These are phyloP conservation scores for Phytoseiulus persimilis DNA, from an alignment of 2,888 invertebrate genomes.

Conservation along the genomic window DNA sequence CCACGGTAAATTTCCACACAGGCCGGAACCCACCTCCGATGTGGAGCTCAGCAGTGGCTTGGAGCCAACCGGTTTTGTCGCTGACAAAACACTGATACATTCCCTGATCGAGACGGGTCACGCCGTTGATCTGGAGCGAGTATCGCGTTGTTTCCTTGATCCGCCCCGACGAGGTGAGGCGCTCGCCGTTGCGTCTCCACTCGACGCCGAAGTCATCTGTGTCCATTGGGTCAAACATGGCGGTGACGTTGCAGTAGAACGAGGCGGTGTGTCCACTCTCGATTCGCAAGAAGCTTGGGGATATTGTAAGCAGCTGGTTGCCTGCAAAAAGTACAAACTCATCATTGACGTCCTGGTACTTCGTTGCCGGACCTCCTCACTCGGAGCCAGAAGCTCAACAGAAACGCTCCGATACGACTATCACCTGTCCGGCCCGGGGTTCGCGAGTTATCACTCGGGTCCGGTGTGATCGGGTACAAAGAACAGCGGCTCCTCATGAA, in stretches of 20 bases:
- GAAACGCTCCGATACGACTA: too few relatives aligned
- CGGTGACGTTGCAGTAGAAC: conserved; percentile 36
- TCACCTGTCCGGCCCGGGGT: too few relatives aligned
- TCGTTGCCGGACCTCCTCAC: not conserved
- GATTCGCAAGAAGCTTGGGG: conserved; percentile 37
- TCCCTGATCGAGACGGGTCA: conserved; percentile 32
- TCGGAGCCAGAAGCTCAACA: too few relatives aligned
- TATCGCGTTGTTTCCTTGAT: conserved; percentile 32
- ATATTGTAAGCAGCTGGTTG: conserved; percentile 38
- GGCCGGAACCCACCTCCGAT: conserved; percentile 9
- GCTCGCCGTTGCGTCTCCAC: conserved; percentile 15
- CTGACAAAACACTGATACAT: conserved; percentile 34
- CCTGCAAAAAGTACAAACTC: not conserved
- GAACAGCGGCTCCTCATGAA: too few relatives aligned
- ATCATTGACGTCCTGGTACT: not conserved
- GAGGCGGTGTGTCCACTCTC: conserved; percentile 38
- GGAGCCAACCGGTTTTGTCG: conserved; percentile 31
- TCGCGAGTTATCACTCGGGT: too few relatives aligned
- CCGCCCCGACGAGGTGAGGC: conserved; percentile 20
- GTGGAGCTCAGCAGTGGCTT: conserved; percentile 32
- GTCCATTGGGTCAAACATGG: conserved; percentile 38
- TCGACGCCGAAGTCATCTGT: conserved; percentile 37
- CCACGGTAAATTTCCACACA: not conserved
- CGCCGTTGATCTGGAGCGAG: conserved; percentile 33
- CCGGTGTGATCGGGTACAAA: too few relatives aligned